These are phyloP conservation scores for Datnioides undecimradiatus DNA, from an alignment of 2,113 vertebrate species.

Conservation along the genomic window DNA sequence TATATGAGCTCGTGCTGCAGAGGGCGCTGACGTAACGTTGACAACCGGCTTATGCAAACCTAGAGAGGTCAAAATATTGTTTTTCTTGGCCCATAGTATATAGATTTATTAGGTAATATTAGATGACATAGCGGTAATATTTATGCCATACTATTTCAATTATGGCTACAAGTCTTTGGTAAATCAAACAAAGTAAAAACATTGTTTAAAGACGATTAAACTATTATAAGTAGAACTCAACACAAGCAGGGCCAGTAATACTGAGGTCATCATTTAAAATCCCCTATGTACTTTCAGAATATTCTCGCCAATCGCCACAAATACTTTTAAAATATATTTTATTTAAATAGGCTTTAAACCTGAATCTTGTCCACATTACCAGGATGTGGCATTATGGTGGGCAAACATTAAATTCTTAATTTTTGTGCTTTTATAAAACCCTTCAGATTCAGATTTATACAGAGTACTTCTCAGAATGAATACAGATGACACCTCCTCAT, in stretches of 20 bases:
- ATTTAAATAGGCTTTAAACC: too few species aligned
- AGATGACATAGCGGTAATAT: neutral
- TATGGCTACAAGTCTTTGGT: neutral
- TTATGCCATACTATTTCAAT: neutral
- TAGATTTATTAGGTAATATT: neutral
- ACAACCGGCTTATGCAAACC: neutral
- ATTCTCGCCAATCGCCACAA: neutral
- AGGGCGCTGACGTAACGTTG: slow-evolving; percentile 42
- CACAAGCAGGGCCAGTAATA: neutral
- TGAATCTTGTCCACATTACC: too few species aligned
- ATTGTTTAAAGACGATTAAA: neutral
- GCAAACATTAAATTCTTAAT: neutral
- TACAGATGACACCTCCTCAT: too few species aligned
- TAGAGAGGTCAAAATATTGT: neutral
- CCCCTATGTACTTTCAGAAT: neutral
- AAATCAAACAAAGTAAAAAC: neutral
- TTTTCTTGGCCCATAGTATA: neutral
- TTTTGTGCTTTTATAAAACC: too few species aligned
- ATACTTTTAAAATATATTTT: neutral
- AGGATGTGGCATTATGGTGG: too few species aligned
- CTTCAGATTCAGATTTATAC: too few species aligned
- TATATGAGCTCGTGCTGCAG: neutral
- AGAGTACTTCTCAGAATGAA: too few species aligned
- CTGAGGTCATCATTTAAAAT: neutral
- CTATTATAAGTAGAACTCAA: neutral